A percentile compares a stretch with the other conserved stretches of the same genome.
Evolutionary conservation across 1,140 invertebrate species (phyloP).

Genomic region (Drosophila erecta): DNA sequence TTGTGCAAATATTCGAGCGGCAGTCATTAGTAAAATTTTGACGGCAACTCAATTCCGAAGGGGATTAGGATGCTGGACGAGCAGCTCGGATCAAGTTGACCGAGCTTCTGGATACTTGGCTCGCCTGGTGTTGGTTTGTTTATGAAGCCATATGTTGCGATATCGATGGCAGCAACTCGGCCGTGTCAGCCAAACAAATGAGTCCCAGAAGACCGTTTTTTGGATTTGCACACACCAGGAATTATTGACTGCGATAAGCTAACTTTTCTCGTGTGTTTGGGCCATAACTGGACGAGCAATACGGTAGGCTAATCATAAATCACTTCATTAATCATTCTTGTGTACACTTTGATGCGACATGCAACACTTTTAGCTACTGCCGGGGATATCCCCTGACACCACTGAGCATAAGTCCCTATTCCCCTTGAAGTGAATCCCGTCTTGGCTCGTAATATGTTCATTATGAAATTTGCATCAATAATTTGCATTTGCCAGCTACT

Average conservation of each 20-base stretch:
- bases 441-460: conserved; percentile 36
- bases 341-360: neutral
- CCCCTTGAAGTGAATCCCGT: neutral
- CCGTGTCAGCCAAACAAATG: conserved; percentile 26
- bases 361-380: neutral
- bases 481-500: conserved; percentile 55
- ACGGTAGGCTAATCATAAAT: neutral
- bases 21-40: conserved; percentile 73
- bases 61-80: conserved; percentile 1
- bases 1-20: conserved; percentile 35
- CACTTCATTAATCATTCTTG: neutral
- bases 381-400: neutral
- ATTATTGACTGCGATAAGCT: conserved; percentile 4
- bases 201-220: conserved; percentile 15
- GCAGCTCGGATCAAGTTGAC: conserved; percentile 16
- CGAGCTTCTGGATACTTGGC: conserved; percentile 33
- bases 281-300: too few relatives aligned
- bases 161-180: conserved; percentile 23
- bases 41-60: conserved; percentile 52
- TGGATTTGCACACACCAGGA: conserved; percentile 13
- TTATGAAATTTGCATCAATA: conserved; percentile 59
- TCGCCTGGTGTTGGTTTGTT: conserved; percentile 45
- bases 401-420: neutral
- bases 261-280: neutral
- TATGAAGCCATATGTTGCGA: conserved; percentile 41